Base-by-base conservation (phyloP, 2,888 invertebrate species). In the Pollenia angustigena region DNA sequence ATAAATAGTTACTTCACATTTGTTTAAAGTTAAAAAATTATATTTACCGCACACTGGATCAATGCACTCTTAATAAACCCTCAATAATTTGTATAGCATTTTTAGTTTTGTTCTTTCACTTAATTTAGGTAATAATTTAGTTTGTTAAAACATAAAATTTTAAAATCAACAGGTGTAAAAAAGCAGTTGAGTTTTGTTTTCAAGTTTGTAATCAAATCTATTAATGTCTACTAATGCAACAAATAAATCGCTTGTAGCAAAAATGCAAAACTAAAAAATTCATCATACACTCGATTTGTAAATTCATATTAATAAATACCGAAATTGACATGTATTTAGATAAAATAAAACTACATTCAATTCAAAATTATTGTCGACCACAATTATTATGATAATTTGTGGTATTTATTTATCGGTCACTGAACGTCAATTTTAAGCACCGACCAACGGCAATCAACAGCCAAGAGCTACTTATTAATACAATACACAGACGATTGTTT, bases 351-450 rank as follows among this genome's bases (percentile, higher is more conserved):
- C 40, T 48, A 40, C 48, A 71, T 23, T 50, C 52, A 62, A 69
- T 79, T 40, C 66, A 10, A 74, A 79, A 79, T 71, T 60, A 76
- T 66, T 62, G 52, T 46, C 60, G 58, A 86, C 86, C 86, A 83
- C 83, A 86, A 86, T 80, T 83, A 86, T 83, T 83, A 80, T 64
- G 56, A 86, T 80, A 80, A 82, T 87, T 83, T 76, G 83, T 86
- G 86, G 80, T 80, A 83, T 86, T 83, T 80, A 83, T 86, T 86
- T 86, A 83, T 83, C 81, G 81, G 86, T 83, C 86, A 84, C 64
- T 84, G 86, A 81, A 87, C 80, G 71, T 72, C 56, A 72, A 60
- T 52, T 84, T 58, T 11, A 32, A 56, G 76, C 23, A 23, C 56
- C 56, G 72, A 42, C 16, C 56, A 78, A 42, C 16, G n/a, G 23